phyloP scores from a whole-genome alignment of 2,888 invertebrate species.

The Metallyticus violacea region DNA sequence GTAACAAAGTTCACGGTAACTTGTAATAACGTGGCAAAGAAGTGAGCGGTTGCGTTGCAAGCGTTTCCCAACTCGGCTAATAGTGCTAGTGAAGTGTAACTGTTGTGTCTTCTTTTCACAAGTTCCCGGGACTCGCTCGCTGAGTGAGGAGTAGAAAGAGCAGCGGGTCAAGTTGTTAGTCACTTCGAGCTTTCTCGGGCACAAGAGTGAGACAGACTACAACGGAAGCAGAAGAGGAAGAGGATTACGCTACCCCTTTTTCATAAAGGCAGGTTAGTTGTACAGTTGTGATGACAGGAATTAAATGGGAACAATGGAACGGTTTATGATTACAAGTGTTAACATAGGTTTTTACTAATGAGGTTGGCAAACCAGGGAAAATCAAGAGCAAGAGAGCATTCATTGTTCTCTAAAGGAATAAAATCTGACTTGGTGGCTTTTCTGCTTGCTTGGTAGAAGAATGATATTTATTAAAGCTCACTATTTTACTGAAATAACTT shows the following conservation, averaged over 20 bases:
- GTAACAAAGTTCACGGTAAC: background rate
- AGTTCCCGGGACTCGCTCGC: background rate
- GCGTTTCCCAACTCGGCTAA: background rate
- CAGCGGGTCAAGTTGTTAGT: background rate
- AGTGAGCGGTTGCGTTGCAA: background rate
- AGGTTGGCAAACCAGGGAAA: too few species aligned
- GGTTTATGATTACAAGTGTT: too few species aligned
- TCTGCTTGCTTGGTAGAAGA: too few species aligned
- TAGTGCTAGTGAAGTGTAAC: background rate
- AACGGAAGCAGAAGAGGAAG: too few species aligned
- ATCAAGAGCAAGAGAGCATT: too few species aligned
- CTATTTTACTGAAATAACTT: too few species aligned
- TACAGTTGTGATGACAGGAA: background rate
- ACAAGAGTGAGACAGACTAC: too few species aligned
- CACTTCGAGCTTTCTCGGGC: background rate
- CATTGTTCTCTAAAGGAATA: too few species aligned
- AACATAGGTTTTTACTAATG: too few species aligned
- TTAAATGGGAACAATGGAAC: too few species aligned
- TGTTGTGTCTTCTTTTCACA: background rate
- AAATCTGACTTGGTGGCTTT: too few species aligned
- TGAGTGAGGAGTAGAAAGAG: background rate
- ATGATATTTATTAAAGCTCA: too few species aligned
- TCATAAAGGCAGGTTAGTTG: background rate
- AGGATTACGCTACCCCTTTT: background rate
- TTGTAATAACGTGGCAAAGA: background rate